Conservation (phyloP, 2,888 invertebrate species). For the Pemphredon lugubris region DNA sequence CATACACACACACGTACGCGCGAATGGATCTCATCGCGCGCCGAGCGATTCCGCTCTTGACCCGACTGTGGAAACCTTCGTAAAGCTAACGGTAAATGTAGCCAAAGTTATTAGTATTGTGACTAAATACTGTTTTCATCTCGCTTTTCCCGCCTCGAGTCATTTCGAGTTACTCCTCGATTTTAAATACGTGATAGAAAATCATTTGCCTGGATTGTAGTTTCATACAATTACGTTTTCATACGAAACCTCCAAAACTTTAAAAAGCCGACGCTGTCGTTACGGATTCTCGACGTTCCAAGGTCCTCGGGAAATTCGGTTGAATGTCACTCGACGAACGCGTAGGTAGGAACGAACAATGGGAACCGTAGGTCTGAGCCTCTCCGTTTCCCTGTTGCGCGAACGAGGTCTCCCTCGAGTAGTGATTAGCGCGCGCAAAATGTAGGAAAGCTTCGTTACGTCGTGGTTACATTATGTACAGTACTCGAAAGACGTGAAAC, state of each 20-base stretch:
- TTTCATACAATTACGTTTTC: too few relatives aligned
- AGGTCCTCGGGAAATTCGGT: not conserved
- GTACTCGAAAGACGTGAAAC: slow-evolving; percentile 41
- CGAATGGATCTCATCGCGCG: slow-evolving; percentile 28
- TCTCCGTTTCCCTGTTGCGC: not conserved
- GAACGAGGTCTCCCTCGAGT: slow-evolving; percentile 10
- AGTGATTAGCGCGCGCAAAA: slow-evolving; percentile 50
- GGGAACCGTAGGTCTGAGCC: not conserved
- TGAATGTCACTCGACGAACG: not conserved
- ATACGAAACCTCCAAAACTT: too few relatives aligned
- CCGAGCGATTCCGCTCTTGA: not conserved
- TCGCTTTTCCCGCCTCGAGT: too few relatives aligned
- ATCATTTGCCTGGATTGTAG: too few relatives aligned
- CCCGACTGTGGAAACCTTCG: slow-evolving; percentile 4
- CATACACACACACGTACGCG: too few relatives aligned
- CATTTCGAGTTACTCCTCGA: too few relatives aligned
- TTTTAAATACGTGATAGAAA: too few relatives aligned
- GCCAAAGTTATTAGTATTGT: not conserved
- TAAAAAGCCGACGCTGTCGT: too few relatives aligned
- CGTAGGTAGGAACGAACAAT: too few relatives aligned
- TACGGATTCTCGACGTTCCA: too few relatives aligned
- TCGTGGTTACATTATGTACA: slow-evolving; percentile 37
- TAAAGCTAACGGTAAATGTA: not conserved
- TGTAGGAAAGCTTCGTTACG: slow-evolving; percentile 52
- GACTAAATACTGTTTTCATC: not conserved